Conservation (phyloP, 2,797 vertebrate genomes). For the Chelonia mydas region DNA sequence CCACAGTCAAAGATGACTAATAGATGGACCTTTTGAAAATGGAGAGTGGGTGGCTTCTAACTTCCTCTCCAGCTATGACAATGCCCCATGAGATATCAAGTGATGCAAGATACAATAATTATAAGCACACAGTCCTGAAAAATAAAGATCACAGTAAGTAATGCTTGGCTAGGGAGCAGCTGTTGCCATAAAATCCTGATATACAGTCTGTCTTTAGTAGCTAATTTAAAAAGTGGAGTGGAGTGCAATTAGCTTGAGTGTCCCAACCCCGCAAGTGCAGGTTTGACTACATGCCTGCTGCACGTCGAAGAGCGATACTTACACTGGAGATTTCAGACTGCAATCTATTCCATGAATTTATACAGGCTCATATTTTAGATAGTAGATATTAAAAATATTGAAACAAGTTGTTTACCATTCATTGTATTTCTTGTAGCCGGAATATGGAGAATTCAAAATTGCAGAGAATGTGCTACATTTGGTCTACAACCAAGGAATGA, state of each 20-base stretch:
- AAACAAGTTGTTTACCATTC: not conserved
- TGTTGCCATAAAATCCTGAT: not conserved
- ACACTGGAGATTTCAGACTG: not conserved
- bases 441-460: conserved; percentile 99
- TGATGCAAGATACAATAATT: not conserved
- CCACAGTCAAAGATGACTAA: not conserved
- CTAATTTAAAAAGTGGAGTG: not conserved
- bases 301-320: not conserved
- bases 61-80: not conserved
- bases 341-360: not conserved
- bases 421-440: conserved; percentile 85
- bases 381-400: not conserved
- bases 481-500: conserved; percentile 99
- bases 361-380: not conserved
- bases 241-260: not conserved
- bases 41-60: fast-evolving
- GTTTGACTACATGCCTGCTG: not conserved
- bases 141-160: not conserved
- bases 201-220: not conserved
- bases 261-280: not conserved
- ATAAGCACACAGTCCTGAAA: not conserved
- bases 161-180: not conserved
- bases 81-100: fast-evolving
- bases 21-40: not conserved
- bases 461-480: conserved; percentile 97